A percentile compares a stretch with the other conserved stretches of the same genome.
phyloP scores from a whole-genome alignment of 2,113 vertebrate genomes.

The Phodopus roborovskii region DNA sequence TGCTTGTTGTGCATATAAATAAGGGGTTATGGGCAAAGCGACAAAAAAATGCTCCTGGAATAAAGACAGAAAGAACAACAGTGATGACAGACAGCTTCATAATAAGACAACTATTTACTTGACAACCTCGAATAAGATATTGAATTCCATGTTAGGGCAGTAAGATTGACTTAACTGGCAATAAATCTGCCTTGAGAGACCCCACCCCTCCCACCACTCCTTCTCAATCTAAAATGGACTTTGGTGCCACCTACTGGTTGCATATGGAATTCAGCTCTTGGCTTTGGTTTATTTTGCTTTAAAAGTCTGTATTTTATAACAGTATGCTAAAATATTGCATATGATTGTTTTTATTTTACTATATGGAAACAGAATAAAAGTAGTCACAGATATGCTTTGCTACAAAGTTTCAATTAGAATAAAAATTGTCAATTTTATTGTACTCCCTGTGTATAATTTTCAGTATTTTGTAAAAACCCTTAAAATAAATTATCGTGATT shows the following conservation, averaged over 20 bases:
- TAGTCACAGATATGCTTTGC: conserved; percentile 64
- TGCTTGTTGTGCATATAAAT: conserved; percentile 30
- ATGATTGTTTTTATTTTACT: conserved; percentile 30
- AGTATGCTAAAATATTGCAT: conserved; percentile 13
- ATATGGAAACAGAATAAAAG: conserved; percentile 71
- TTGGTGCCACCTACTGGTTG: conserved; percentile 72
- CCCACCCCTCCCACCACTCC: background rate
- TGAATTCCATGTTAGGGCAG: background rate
- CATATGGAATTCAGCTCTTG: conserved; percentile 20
- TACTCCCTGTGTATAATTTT: conserved; percentile 48
- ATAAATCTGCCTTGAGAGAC: background rate
- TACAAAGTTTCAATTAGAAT: conserved; percentile 70
- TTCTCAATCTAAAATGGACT: conserved; percentile 39
- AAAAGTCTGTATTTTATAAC: conserved; percentile 51
- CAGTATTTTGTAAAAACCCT: conserved; percentile 75
- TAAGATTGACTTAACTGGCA: background rate
- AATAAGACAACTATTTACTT: conserved; percentile 5
- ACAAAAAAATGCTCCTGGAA: background rate
- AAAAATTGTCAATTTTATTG: conserved; percentile 38
- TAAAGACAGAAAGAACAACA: background rate
- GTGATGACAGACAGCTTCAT: background rate
- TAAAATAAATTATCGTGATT: conserved; percentile 76
- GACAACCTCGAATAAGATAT: conserved; percentile 13
- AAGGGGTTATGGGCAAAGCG: background rate
- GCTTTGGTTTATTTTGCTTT: background rate